Evolutionary conservation across 2,113 vertebrate genomes (phyloP).

Genomic region (Epinephelus fuscoguttatus): DNA sequence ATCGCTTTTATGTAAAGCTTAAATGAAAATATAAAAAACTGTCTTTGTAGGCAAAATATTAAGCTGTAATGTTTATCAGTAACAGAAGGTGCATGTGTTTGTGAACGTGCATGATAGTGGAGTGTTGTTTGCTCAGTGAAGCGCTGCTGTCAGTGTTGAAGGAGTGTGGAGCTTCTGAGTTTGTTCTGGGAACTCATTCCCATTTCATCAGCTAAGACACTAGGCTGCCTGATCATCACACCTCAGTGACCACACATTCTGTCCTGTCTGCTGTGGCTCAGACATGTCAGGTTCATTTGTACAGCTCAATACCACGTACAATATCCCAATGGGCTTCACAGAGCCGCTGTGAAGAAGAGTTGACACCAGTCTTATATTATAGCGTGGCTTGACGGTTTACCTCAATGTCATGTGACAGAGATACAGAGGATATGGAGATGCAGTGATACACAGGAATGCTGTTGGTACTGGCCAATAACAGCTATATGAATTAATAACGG

Average conservation of each 20-base stretch:
- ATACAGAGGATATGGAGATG: not conserved
- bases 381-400: conserved; percentile 11
- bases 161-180: conserved; percentile 36
- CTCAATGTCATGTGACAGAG: conserved; percentile 15
- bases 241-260: conserved; percentile 66
- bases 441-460: not conserved
- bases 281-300: conserved; percentile 47
- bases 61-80: conserved; percentile 27
- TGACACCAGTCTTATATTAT: conserved; percentile 7
- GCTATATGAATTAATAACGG: not conserved
- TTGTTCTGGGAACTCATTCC: conserved; percentile 45
- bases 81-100: conserved; percentile 14
- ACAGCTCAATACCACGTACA: conserved; percentile 40
- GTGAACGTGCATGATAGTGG: not conserved
- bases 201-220: conserved; percentile 48
- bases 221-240: conserved; percentile 55
- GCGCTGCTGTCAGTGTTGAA: conserved; percentile 18
- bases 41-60: conserved; percentile 17
- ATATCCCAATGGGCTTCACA: conserved; percentile 16
- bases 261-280: conserved; percentile 35
- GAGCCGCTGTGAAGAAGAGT: not conserved
- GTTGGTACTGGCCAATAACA: not conserved
- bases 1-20: not conserved
- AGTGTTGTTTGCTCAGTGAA: conserved; percentile 53
- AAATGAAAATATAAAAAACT: conserved; percentile 7